Conservation (phyloP, 2,797 vertebrate species). For the Cossypha niveicapilla region DNA sequence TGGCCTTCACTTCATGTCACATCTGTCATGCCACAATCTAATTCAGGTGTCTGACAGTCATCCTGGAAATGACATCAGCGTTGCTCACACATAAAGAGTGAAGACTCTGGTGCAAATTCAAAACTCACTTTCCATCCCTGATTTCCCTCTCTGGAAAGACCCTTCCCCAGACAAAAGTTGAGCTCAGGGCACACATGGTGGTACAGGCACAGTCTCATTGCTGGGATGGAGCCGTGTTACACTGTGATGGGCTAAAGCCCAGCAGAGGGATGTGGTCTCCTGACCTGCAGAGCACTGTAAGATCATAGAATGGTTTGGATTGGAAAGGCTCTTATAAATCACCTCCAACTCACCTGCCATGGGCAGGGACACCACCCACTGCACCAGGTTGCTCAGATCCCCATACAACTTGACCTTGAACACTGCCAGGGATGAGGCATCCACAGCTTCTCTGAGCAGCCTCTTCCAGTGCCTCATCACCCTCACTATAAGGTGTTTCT, state of each 20-base stretch:
- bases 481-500: rapidly evolving
- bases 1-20: neutral
- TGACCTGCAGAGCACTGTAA: neutral
- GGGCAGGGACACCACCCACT: neutral
- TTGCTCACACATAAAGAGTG: neutral
- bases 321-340: neutral
- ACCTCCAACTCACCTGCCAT: neutral
- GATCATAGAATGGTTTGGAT: neutral
- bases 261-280: rapidly evolving
- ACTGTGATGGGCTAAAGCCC: rapidly evolving
- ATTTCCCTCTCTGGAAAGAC: neutral
- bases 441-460: neutral
- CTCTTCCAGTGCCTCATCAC: neutral
- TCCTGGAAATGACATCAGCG: neutral
- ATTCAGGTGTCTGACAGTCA: neutral
- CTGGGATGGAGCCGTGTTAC: neutral
- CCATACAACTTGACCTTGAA: neutral
- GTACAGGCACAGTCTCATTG: rapidly evolving
- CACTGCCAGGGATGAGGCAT: neutral
- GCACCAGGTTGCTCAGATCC: neutral
- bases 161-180: rapidly evolving
- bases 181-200: rapidly evolving
- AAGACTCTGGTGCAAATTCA: neutral
- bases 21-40: neutral
- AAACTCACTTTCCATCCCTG: neutral